Percentiles rank a stretch among this genome's conserved stretches.
phyloP scores from a whole-genome alignment of 2,113 vertebrate species.

The Amia ocellicauda region DNA sequence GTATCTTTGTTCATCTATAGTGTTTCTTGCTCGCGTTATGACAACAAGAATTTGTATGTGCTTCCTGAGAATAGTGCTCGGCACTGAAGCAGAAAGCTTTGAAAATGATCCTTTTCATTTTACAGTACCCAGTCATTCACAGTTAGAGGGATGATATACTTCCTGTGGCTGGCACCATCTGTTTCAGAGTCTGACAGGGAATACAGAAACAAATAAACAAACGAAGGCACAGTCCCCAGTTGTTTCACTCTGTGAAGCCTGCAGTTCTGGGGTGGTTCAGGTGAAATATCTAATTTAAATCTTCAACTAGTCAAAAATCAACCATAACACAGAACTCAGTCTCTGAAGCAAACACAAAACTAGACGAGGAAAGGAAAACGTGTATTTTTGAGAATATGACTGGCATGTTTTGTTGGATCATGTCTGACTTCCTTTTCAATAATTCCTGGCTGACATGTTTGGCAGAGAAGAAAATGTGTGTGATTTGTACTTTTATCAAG shows the following conservation, averaged over 20 bases:
- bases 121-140: constrained; percentile 23
- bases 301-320: too few relatives aligned
- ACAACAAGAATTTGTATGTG: constrained; percentile 9
- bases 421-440: too few relatives aligned
- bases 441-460: too few relatives aligned
- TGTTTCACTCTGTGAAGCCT: constrained; percentile 23
- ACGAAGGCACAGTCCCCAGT: constrained; percentile 26
- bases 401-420: too few relatives aligned
- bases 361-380: too few relatives aligned
- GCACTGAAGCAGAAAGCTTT: constrained; percentile 25
- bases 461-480: too few relatives aligned
- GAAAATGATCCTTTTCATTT: constrained; percentile 42
- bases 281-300: neutral
- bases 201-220: constrained; percentile 39
- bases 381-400: too few relatives aligned
- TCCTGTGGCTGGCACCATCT: constrained; percentile 52
- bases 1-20: neutral
- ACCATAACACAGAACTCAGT: neutral
- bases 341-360: too few relatives aligned
- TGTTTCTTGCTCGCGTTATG: neutral
- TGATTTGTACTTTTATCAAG: too few relatives aligned
- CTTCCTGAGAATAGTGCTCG: constrained; percentile 17
- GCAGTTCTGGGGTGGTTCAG: neutral
- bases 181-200: constrained; percentile 24
- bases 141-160: constrained; percentile 33